phyloP scores from a whole-genome alignment of 2,797 vertebrate species.

The Poeciliopsis infans region DNA sequence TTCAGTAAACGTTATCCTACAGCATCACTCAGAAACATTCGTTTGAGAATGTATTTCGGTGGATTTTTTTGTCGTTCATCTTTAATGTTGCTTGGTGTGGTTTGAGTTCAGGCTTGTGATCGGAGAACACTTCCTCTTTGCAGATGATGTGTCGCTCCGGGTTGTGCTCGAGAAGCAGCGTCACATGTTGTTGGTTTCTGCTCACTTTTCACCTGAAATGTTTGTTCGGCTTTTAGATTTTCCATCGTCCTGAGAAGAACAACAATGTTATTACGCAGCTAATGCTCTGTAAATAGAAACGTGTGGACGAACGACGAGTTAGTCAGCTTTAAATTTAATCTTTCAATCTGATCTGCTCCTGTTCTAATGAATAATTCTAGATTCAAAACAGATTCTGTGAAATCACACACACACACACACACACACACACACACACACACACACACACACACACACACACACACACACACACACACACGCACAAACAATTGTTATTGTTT shows the following conservation, averaged over 20 bases:
- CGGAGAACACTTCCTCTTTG: conserved; percentile 53
- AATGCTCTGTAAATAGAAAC: background rate
- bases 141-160: conserved; percentile 9
- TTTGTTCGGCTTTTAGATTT: background rate
- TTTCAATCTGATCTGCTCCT: background rate
- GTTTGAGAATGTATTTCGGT: background rate
- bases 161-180: background rate
- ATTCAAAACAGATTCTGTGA: background rate
- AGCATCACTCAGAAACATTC: background rate
- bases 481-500: background rate
- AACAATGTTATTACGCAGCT: background rate
- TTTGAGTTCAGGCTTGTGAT: conserved; percentile 40
- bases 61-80: conserved; percentile 2
- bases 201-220: background rate
- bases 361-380: background rate
- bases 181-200: background rate
- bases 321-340: background rate
- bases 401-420: background rate
- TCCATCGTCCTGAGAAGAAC: background rate
- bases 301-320: background rate
- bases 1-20: too few relatives aligned
- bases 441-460: too few relatives aligned
- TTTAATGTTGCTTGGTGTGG: background rate
- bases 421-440: too few relatives aligned
- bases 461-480: too few relatives aligned